A percentile compares a stretch with the other conserved stretches of the same genome.
These are phyloP conservation scores for Clupea harengus DNA, from an alignment of 2,113 vertebrate species.

Conservation along the genomic window DNA sequence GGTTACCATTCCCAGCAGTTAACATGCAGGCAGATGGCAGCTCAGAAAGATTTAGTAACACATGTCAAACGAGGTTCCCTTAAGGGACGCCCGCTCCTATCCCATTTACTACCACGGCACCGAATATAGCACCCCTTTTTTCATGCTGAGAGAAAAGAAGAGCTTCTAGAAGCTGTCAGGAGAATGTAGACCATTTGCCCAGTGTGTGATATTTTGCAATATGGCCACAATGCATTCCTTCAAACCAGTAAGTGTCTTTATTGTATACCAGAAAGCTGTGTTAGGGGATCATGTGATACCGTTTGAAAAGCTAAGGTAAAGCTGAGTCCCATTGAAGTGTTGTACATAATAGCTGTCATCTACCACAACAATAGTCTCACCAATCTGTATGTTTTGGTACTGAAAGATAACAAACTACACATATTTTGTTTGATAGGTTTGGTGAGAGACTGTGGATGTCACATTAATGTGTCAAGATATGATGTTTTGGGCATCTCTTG, in stretches of 20 bases:
- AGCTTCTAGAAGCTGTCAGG: not conserved
- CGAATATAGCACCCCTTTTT: not conserved
- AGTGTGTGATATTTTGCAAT: not conserved
- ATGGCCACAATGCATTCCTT: not conserved
- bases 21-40: conserved; percentile 72
- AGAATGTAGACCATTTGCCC: not conserved
- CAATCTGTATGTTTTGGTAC: not conserved
- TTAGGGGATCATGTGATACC: not conserved
- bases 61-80: conserved; percentile 70
- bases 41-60: conserved; percentile 75
- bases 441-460: not conserved
- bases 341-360: not conserved
- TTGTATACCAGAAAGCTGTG: not conserved
- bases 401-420: not conserved
- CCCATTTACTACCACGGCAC: conserved; percentile 65
- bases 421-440: not conserved
- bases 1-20: conserved; percentile 68
- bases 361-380: not conserved
- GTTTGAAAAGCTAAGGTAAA: not conserved
- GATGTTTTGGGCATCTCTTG: not conserved
- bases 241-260: not conserved
- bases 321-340: not conserved
- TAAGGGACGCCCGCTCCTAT: conserved; percentile 58
- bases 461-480: conserved; percentile 1
- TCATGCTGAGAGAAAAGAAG: not conserved